These are phyloP conservation scores for Zeus faber DNA, from an alignment of 2,113 vertebrate genomes.

Conservation along the genomic window DNA sequence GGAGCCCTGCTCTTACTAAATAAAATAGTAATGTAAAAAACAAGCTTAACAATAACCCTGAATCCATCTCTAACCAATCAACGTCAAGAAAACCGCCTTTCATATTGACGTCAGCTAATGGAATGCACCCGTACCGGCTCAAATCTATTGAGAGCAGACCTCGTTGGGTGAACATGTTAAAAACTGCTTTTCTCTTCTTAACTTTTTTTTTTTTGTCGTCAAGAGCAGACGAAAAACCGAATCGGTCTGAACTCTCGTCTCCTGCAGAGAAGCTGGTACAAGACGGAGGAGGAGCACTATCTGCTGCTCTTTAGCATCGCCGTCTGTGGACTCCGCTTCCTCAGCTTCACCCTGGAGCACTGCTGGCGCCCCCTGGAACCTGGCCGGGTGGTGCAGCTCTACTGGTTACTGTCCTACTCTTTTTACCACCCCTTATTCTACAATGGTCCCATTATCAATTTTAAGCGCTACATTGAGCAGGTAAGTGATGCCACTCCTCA, in stretches of 20 bases:
- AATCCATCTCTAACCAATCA: too few species aligned
- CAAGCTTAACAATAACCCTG: too few species aligned
- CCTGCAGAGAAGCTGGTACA: slow-evolving; percentile 87
- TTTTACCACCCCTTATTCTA: slow-evolving; percentile 96
- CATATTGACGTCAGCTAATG: too few species aligned
- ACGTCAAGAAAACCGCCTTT: too few species aligned
- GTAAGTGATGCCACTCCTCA: slow-evolving; percentile 72
- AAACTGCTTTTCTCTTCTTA: neutral
- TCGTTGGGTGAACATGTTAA: too few species aligned
- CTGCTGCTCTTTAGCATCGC: slow-evolving; percentile 90
- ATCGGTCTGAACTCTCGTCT: slow-evolving; percentile 7
- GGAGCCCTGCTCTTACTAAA: too few species aligned
- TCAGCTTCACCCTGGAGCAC: slow-evolving; percentile 89
- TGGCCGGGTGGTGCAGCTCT: slow-evolving; percentile 65
- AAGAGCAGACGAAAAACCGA: neutral
- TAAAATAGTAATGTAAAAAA: too few species aligned
- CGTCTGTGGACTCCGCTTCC: slow-evolving; percentile 87
- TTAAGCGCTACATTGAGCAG: slow-evolving; percentile 83
- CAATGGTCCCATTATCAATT: slow-evolving; percentile 89
- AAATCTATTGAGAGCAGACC: too few species aligned
- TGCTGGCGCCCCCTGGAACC: slow-evolving; percentile 72
- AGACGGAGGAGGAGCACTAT: slow-evolving; percentile 84
- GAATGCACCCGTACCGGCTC: too few species aligned
- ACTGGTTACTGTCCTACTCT: slow-evolving; percentile 84
- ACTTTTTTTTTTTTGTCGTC: neutral